Percentiles rank a stretch among this genome's conserved stretches.
Conservation (phyloP, 2,888 invertebrate species). For the Agrenia bidenticulata region DNA sequence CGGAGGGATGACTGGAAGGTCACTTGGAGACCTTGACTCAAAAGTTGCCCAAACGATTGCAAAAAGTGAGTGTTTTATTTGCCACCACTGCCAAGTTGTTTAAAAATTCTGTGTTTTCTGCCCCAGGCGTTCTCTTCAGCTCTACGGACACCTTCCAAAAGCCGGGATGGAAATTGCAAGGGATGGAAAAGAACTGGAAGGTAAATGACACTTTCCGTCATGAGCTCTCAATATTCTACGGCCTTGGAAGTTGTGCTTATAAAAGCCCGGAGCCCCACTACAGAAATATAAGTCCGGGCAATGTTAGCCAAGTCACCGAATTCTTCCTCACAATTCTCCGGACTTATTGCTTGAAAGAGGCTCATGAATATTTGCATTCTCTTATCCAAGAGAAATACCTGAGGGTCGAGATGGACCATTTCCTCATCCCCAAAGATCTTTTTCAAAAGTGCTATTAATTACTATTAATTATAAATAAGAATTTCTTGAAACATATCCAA, state of each 20-base stretch:
- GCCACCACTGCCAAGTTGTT: neutral
- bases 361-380: conserved; percentile 8
- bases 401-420: neutral
- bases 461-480: too few relatives aligned
- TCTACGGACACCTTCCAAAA: conserved; percentile 16
- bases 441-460: too few relatives aligned
- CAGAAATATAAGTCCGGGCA: neutral
- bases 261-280: neutral
- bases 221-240: conserved; percentile 12
- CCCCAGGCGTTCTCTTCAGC: conserved; percentile 4
- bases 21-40: neutral
- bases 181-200: neutral
- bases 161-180: conserved; percentile 19
- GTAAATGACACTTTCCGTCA: neutral
- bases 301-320: neutral
- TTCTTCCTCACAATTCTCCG: conserved; percentile 13
- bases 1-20: neutral
- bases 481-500: neutral
- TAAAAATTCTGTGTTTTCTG: neutral
- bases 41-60: conserved; percentile 4
- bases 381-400: conserved; percentile 16
- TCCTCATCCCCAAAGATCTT: neutral
- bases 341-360: conserved; percentile 3
- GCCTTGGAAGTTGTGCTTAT: conserved; percentile 16
- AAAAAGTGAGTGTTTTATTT: neutral